Evolutionary conservation across 2,888 invertebrate genomes (phyloP), one percentile per base, ranked within the genome.

Genomic region (Drosophila hamatofila): DNA sequence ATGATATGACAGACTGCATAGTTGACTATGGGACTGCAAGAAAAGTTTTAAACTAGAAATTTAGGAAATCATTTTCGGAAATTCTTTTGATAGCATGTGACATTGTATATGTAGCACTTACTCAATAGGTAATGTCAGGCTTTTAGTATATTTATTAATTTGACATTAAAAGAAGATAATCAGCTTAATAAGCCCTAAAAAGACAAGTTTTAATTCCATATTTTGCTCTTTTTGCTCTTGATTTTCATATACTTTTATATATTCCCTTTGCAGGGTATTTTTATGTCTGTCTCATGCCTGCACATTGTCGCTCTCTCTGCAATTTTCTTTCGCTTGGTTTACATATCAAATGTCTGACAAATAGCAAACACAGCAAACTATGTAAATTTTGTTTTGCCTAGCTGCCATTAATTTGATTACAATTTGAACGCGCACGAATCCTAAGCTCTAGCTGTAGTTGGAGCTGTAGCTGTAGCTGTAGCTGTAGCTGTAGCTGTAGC

Each of bases 381-480:
- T 78, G 77, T 78, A 78, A 77, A 77, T 77, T 69, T 74, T 33
- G 69, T 77, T 69, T 49, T 49, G 52, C 51, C 59, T 41, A 44
- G 69, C 69, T 74, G 79, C 49, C 78, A 77, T 77, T 78, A 77
- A 77, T 77, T 77, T 77, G 77, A 77, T 77, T 77, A 77, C 79
- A 75, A 52, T 77, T 77, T 78, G 57, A 73, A 62, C 49, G 62
- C 42, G 33, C 52, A 49, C 57, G 71, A 41, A 60, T 41, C 39
- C 48, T 21, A 25, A 33, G 21, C 42, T 48, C 23, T 25, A 4
- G 18, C 25, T 54, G 23, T 37, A 16, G 33, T 9, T 33, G 51
- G 18, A 27, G 7, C 16, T 51, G 33, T 48, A 37, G 23, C 16
- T 23, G 42, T 41, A 23, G 18, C 37, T 46, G 51, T 51, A 21